Evolutionary conservation across 2,113 vertebrate species (phyloP).

Genomic region (Halcyon senegalensis): DNA sequence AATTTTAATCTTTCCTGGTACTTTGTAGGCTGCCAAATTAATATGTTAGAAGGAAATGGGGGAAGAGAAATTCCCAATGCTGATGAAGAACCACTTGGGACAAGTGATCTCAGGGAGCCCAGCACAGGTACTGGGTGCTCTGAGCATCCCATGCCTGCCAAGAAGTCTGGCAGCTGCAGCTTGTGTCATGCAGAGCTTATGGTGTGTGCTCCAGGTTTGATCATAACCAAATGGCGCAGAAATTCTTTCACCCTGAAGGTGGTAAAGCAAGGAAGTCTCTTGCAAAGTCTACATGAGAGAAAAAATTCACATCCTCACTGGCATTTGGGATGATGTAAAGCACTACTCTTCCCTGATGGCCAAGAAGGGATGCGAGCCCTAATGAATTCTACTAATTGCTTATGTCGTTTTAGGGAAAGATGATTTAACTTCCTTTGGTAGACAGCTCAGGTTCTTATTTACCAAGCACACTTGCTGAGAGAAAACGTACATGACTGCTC

Average conservation of each 20-base stretch:
- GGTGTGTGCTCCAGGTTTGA: neutral
- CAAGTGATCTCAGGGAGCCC: neutral
- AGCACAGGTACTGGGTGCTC: neutral
- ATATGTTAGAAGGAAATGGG: neutral
- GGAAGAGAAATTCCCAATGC: neutral
- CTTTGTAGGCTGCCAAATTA: neutral
- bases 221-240: neutral
- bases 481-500: neutral
- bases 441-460: neutral
- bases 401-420: neutral
- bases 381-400: constrained; percentile 2
- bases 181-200: neutral
- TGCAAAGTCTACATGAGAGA: neutral
- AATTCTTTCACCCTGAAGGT: neutral
- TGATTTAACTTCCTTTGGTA: neutral
- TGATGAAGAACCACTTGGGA: neutral
- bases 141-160: neutral
- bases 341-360: neutral
- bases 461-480: neutral
- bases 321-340: neutral
- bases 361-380: neutral
- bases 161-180: neutral
- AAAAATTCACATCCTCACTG: neutral
- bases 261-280: neutral
- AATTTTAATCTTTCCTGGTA: neutral